Evolutionary conservation across 2,797 vertebrate genomes (phyloP), one percentile per base, ranked within the genome.

Genomic region (Sylvia borin): DNA sequence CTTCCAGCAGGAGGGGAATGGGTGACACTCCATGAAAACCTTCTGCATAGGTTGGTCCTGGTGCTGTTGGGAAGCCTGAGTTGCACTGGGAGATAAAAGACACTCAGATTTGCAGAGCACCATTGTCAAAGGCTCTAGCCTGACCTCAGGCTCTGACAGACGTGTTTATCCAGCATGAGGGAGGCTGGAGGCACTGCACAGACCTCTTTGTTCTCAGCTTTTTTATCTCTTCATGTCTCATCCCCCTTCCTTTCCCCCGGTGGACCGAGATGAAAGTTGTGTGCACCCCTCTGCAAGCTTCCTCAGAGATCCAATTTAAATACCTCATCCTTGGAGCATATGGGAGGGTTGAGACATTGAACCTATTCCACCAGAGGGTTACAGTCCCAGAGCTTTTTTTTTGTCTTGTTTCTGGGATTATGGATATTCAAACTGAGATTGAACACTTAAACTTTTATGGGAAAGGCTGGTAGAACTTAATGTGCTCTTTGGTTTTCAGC

Each of bases 161-260:
- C 2, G 0, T 47, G 61, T 94, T 93, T 72, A 67, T 84, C 50
- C 77, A 80, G 72, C 4, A 0, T 9, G 73, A 62, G 57, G 74
- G 73, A 85, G 81, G n/a, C 75, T 55, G 53, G 32, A 79, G 61
- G 65, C 78, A 55, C 48, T 2, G 1, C 3, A 3, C 0, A 1
- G 43, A 58, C 26, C 66, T 78, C 74, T 95, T 80, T 92, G 86
- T 93, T 94, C 88, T 68, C 78, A 67, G 55, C 25, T 70, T 95
- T 87, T 95, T 95, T 72, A 81, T 95, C 85, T 84, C 70, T 19
- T 31, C 12, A 0, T 47, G 71, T 88, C 77, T 94, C 70, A n/a
- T 88, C 93, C 86, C 79, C 55, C 47, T 81, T 67, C 61, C 65
- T 94, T 80, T 36, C 60, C 55, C 58, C 0, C 47, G 0, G 54